Evolutionary conservation across 2,888 invertebrate species (phyloP), one percentile per base, ranked within the genome.

Genomic region (Dysmachus trigonus): DNA sequence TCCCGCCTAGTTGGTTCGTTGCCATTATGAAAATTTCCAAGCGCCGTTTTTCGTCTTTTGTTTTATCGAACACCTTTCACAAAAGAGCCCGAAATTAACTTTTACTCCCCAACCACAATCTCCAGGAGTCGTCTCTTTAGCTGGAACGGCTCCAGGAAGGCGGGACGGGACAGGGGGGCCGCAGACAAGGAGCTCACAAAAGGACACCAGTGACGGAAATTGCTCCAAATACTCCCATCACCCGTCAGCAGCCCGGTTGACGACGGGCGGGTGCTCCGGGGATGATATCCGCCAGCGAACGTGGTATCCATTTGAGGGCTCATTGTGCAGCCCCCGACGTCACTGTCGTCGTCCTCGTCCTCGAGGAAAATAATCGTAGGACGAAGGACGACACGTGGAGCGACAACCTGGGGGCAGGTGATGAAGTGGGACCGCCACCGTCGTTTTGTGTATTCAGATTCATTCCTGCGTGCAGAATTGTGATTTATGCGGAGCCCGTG

Each of bases 401-500:
- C 31, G 2, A 33, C 30, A n/a, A 77, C 38, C 35, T 27, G 27
- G 77, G 5, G 77, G 5, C 47, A 8, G 18, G 47, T 51, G 51
- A 79, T 51, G 51, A 51, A 47, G 47, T 79, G 30, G 53, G 79
- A 51, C 22, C 62, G 22, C 62, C 62, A 62, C 62, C 22, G 27
- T 2, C 62, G 10, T 22, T 82, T 53, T 35, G 15, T 33, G 33
- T 71, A 71, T 71, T 82, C 71, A 82, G 72, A 73, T 47, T 84
- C 74, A 84, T 84, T 27, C 84, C 31, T 31, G 72, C 41, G 73
- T 47, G 73, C 31, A 74, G 74, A 73, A 41, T 84, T 84, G 41
- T 84, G 84, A 84, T 84, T 84, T 84, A 84, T 84, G 84, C 73
- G 74, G 51, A 84, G 71, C 18, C 41, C 62, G 31, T 31, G 62